Conservation (phyloP, 2,888 invertebrate genomes). For the Dioctria linearis region DNA sequence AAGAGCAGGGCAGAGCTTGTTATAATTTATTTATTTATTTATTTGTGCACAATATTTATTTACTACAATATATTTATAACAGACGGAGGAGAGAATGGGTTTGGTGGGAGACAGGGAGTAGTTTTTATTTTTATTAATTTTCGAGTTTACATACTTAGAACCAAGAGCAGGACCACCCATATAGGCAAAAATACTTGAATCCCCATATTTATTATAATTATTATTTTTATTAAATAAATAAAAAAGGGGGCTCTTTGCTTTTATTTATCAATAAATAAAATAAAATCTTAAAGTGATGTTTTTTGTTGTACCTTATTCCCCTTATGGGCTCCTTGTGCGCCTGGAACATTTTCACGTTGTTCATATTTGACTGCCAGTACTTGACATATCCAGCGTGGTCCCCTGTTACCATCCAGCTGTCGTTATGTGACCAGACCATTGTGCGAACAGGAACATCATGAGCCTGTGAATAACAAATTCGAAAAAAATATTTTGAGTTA, state of each 20-base stretch:
- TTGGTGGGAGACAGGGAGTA: constrained; percentile 40
- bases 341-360: constrained; percentile 99
- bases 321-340: constrained; percentile 99
- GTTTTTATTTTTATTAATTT: constrained; percentile 51
- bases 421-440: constrained; percentile 99
- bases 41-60: constrained; percentile 10
- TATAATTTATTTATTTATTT: constrained; percentile 36
- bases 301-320: constrained; percentile 89
- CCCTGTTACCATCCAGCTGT: constrained; percentile 99
- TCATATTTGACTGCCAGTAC: constrained; percentile 99
- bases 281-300: constrained; percentile 58
- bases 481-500: too few species aligned
- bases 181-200: constrained; percentile 4
- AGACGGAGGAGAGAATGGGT: constrained; percentile 23
- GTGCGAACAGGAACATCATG: constrained; percentile 99
- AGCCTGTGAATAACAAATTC: constrained; percentile 76
- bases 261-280: constrained; percentile 55
- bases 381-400: constrained; percentile 99
- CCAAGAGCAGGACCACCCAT: constrained; percentile 18
- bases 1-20: background rate
- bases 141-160: constrained; percentile 43
- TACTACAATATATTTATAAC: constrained; percentile 4
- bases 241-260: constrained; percentile 4
- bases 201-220: constrained; percentile 48
- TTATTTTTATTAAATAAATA: background rate